phyloP scores from a whole-genome alignment of 2,113 vertebrate species.

The Pelecanoides urinatrix region DNA sequence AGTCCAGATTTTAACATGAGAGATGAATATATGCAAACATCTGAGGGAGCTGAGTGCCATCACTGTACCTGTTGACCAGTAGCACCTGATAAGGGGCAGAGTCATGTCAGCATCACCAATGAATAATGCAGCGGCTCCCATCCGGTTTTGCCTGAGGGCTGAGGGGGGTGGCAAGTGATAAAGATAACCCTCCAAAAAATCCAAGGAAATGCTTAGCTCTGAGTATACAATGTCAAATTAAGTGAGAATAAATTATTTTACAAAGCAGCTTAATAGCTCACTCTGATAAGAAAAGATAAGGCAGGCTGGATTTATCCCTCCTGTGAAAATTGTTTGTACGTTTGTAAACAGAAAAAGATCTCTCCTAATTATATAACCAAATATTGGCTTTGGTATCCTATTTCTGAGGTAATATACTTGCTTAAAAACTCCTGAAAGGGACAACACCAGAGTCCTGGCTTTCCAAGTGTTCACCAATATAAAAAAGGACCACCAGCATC shows the following conservation, averaged over 20 bases:
- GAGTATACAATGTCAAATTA: neutral
- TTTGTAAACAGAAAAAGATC: slow-evolving; percentile 2
- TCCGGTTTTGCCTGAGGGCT: neutral
- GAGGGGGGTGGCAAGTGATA: neutral
- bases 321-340: neutral
- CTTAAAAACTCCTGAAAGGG: neutral
- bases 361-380: neutral
- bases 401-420: neutral
- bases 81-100: neutral
- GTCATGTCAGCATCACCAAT: neutral
- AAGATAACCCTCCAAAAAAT: neutral
- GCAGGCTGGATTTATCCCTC: neutral
- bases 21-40: neutral
- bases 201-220: neutral
- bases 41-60: neutral
- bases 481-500: neutral
- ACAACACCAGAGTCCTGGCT: neutral
- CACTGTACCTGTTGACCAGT: neutral
- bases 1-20: neutral
- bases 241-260: slow-evolving; percentile 1
- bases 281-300: slow-evolving; percentile 24
- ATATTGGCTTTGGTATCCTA: neutral
- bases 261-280: neutral
- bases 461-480: neutral
- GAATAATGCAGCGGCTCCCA: neutral